These are phyloP conservation scores for Bemisia tabaci DNA, from an alignment of 1,140 invertebrate species.

Conservation along the genomic window DNA sequence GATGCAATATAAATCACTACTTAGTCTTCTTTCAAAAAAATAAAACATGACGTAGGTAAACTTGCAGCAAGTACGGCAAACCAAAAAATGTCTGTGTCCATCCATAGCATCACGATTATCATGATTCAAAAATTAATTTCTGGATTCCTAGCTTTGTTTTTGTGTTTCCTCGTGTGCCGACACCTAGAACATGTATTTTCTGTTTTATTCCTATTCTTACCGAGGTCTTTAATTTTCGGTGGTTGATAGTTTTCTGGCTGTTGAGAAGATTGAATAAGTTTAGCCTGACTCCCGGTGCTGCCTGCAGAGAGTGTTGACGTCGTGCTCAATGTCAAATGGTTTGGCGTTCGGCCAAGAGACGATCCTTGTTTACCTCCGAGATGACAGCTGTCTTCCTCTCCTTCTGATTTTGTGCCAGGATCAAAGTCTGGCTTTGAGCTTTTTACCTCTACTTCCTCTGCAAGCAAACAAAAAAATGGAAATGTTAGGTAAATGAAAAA, in stretches of 20 bases:
- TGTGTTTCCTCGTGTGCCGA: slow-evolving; percentile 1
- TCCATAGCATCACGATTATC: no score
- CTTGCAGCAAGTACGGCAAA: no score
- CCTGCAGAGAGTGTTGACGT: slow-evolving; percentile 86
- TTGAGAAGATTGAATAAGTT: slow-evolving; percentile 84
- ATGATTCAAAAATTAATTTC: slow-evolving; percentile 5
- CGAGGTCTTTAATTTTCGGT: slow-evolving; percentile 67
- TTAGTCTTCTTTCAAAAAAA: no score
- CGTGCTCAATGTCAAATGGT: slow-evolving; percentile 82
- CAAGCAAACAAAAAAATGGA: slow-evolving; percentile 11
- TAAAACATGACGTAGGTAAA: no score
- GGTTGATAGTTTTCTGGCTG: slow-evolving; percentile 80
- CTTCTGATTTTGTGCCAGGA: slow-evolving; percentile 69
- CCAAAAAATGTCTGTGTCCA: no score
- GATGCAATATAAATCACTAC: no score
- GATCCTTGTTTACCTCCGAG: slow-evolving; percentile 40
- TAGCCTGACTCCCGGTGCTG: slow-evolving; percentile 82
- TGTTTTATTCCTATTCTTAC: slow-evolving; percentile 37
- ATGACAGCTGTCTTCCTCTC: slow-evolving; percentile 54
- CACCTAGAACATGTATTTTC: slow-evolving; percentile 11
- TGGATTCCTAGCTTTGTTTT: slow-evolving; percentile 2
- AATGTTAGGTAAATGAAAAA: no score
- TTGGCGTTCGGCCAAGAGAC: slow-evolving; percentile 68
- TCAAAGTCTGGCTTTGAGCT: slow-evolving; percentile 39
- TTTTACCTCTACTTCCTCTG: slow-evolving; percentile 24